Percentiles rank a stretch among this genome's conserved stretches.
Conservation (phyloP, 2,113 vertebrate genomes). For the Ursus arctos region DNA sequence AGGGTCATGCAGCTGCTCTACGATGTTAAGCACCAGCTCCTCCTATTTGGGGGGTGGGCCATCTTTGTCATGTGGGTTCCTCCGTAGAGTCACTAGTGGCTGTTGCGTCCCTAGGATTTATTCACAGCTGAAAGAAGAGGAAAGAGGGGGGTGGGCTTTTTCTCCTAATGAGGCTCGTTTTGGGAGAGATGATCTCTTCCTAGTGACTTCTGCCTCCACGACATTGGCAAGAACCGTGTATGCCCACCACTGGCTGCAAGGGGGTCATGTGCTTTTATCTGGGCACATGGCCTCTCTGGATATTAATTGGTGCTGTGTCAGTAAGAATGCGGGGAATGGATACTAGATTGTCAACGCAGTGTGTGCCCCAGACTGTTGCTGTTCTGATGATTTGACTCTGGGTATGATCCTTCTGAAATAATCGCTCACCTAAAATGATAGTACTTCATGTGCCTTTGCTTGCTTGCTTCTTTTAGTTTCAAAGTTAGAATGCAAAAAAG, state of each 20-base stretch:
- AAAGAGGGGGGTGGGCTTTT: neutral
- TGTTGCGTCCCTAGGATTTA: neutral
- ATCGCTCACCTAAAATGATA: neutral
- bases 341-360: neutral
- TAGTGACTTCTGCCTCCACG: neutral
- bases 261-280: neutral
- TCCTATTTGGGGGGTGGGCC: accelerated
- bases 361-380: too few species aligned
- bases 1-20: neutral
- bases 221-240: neutral
- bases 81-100: neutral
- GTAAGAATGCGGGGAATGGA: neutral
- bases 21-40: neutral
- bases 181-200: neutral
- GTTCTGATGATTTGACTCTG: neutral
- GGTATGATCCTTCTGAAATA: conserved; percentile 38
- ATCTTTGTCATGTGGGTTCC: neutral
- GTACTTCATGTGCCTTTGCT: conserved; percentile 25
- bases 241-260: neutral
- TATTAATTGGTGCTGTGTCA: neutral
- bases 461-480: conserved; percentile 47
- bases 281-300: neutral
- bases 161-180: neutral
- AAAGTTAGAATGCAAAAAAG: conserved; percentile 22
- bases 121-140: neutral